These are phyloP conservation scores for Mesembrinibis cayennensis DNA, from an alignment of 2,113 vertebrate species.

Conservation along the genomic window DNA sequence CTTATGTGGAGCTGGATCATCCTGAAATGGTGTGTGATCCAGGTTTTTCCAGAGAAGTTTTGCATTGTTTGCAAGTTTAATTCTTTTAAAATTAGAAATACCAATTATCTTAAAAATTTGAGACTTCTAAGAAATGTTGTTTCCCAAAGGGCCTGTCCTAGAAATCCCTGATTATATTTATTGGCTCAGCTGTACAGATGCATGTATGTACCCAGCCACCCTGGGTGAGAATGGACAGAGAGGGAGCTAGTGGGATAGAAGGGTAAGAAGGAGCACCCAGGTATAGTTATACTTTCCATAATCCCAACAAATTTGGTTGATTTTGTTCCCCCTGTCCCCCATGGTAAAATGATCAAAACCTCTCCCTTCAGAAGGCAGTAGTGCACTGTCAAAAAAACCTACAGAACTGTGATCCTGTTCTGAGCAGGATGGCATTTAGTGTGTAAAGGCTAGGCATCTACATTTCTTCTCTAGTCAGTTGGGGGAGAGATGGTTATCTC, in stretches of 20 bases:
- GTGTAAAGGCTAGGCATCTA: background rate
- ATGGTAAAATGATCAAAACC: background rate
- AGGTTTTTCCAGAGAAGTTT: background rate
- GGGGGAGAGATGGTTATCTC: background rate
- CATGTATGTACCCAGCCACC: background rate
- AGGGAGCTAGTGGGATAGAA: background rate
- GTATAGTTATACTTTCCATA: background rate
- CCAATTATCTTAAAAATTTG: background rate
- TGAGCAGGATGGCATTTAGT: background rate
- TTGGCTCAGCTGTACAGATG: background rate
- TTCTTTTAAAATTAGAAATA: background rate
- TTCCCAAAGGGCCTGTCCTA: background rate
- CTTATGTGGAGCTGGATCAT: background rate
- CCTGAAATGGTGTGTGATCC: background rate
- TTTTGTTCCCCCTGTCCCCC: background rate
- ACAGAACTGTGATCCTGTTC: background rate
- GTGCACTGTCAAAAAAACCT: background rate
- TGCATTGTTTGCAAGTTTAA: background rate
- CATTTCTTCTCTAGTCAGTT: background rate
- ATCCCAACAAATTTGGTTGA: background rate
- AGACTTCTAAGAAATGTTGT: background rate
- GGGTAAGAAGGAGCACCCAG: background rate
- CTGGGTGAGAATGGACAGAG: background rate
- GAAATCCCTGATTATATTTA: background rate
- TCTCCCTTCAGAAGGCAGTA: background rate